phyloP scores from a whole-genome alignment of 1,140 invertebrate genomes.

The Eupristina koningsbergeri region DNA sequence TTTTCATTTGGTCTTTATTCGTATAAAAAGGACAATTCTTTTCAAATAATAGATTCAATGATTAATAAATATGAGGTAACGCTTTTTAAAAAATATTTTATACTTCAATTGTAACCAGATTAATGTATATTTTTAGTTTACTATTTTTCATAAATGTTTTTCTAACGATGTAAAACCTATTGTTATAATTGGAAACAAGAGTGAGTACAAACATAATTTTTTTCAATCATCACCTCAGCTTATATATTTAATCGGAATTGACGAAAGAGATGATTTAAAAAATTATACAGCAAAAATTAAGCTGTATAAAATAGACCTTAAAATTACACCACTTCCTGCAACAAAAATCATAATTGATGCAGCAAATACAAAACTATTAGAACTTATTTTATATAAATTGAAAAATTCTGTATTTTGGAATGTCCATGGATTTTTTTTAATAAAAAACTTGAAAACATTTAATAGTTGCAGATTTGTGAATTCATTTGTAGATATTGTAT shows the following conservation, averaged over 20 bases:
- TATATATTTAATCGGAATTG: not conserved
- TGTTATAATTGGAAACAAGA: not conserved
- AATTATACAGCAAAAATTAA: not conserved
- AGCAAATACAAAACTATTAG: not conserved
- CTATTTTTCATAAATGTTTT: not conserved
- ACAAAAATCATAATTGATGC: not conserved
- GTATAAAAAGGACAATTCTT: not conserved
- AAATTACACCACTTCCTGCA: not conserved
- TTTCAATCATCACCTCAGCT: not conserved
- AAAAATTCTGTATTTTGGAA: not conserved
- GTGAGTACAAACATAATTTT: not conserved
- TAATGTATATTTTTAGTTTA: not conserved
- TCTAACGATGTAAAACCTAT: not conserved
- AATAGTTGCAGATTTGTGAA: not conserved
- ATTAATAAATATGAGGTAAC: not conserved
- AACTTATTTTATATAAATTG: not conserved
- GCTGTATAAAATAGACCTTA: not conserved
- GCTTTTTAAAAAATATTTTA: too few species aligned
- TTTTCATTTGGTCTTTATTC: not conserved
- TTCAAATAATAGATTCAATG: not conserved
- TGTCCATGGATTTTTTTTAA: constrained; percentile 5
- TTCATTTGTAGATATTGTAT: not conserved
- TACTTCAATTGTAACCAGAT: too few species aligned
- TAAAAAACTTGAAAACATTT: not conserved
- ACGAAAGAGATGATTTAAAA: constrained; percentile 8